A percentile compares a stretch with the other conserved stretches of the same genome.
Evolutionary conservation across 2,888 invertebrate genomes (phyloP).

Genomic region (Erebia palarica): DNA sequence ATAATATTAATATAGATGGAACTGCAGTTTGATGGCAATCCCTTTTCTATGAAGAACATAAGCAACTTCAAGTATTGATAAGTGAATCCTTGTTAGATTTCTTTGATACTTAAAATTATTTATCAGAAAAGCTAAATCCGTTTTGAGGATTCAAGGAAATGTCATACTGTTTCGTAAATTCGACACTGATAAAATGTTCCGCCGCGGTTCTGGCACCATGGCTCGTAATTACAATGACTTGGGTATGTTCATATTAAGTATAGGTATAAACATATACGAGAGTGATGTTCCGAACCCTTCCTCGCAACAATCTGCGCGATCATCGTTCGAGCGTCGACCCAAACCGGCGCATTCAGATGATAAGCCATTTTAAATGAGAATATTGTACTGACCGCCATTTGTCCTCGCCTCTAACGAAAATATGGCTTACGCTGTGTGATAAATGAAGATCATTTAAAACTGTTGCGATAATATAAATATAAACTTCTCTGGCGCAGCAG

Average conservation of each 20-base stretch:
- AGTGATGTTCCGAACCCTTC: conserved; percentile 45
- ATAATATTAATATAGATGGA: too few species aligned
- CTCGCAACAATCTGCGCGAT: conserved; percentile 58
- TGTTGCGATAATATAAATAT: conserved; percentile 39
- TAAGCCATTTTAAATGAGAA: conserved; percentile 70
- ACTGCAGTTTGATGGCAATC: too few species aligned
- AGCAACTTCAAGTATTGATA: too few species aligned
- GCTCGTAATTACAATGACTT: not conserved
- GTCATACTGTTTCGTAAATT: too few species aligned
- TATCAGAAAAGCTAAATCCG: too few species aligned
- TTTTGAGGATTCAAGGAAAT: too few species aligned
- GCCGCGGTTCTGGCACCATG: not conserved
- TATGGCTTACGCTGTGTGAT: conserved; percentile 51
- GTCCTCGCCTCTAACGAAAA: conserved; percentile 52
- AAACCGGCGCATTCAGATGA: conserved; percentile 55
- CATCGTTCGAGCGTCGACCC: conserved; percentile 66
- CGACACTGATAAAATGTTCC: not conserved
- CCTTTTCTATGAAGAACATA: too few species aligned
- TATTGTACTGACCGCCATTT: conserved; percentile 62
- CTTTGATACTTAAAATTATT: too few species aligned
- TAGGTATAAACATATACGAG: conserved; percentile 24
- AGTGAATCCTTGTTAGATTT: too few species aligned
- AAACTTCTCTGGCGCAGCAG: not conserved
- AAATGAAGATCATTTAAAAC: conserved; percentile 49
- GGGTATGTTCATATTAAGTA: not conserved